Percentiles rank a stretch among this genome's conserved stretches.
These are phyloP conservation scores for Redunca redunca DNA, from an alignment of 2,113 vertebrate species.

Conservation along the genomic window DNA sequence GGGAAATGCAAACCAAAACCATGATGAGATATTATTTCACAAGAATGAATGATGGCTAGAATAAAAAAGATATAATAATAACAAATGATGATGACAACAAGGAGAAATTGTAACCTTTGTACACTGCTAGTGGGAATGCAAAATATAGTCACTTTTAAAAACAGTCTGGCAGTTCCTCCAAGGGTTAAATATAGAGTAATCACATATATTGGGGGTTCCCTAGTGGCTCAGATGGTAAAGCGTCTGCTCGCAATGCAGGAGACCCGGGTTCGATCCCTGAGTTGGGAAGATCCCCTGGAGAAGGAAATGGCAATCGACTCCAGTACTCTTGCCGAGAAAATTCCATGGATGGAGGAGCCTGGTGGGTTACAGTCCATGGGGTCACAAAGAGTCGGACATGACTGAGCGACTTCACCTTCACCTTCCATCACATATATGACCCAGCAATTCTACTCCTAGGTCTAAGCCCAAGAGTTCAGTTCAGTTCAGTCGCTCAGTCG, in stretches of 20 bases:
- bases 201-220: background rate
- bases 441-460: background rate
- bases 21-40: background rate
- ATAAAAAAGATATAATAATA: background rate
- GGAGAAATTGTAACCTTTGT: background rate
- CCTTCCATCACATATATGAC: background rate
- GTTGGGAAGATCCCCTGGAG: background rate
- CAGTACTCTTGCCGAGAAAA: background rate
- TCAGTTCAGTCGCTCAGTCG: no score
- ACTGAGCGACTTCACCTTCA: background rate
- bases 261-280: background rate
- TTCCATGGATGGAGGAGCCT: background rate
- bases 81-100: background rate
- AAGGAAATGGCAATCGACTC: background rate
- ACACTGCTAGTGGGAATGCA: background rate
- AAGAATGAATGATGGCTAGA: background rate
- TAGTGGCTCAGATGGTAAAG: background rate
- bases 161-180: background rate
- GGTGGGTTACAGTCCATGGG: background rate
- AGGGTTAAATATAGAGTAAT: background rate
- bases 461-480: background rate
- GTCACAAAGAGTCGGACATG: background rate
- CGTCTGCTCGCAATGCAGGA: fast-evolving
- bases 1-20: background rate
- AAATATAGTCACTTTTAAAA: background rate